Base-by-base conservation (phyloP, 2,113 vertebrate species). In the Eclectus roratus region DNA sequence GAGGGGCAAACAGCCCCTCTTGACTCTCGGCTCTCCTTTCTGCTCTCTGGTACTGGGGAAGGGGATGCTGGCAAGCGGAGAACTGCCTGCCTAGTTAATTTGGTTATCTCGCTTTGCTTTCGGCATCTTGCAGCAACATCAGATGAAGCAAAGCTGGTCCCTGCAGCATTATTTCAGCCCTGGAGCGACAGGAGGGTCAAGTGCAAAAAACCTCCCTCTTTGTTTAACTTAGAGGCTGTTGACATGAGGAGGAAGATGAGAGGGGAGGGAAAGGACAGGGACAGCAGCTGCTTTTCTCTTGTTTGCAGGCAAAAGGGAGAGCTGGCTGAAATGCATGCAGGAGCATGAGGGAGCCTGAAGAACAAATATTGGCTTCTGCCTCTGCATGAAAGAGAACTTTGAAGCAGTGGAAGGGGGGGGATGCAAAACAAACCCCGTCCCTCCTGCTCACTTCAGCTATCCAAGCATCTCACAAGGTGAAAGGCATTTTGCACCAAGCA, bases 271-370 rank as follows among this genome's bases (percentile, higher is more conserved):
- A 44, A 53, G 66, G n/a, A 46, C 0, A 0, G 52, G 61, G 47
- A 46, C 66, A 41, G 61, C 79, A 29, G 23, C 21, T 6, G 0
- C 58, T 50, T 72, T 61, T 27, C 71, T 65, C 16, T 17, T 82
- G 82, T 85, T 80, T 92, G 66, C 83, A 61, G 80, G 65, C 0
- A 0, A 17, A 49, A 73, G 53, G 79, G 6, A 66, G 78, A 60
- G 95, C 74, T 65, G 81, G 9, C 61, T 73, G 91, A 63, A 92
- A 96, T 60, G 68, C 96, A 71, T 93, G 96, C 94, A 43, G 72
- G 83, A 93, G 72, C 94, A 96, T 33, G 88, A 88, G 63, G 29
- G 41, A 93, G 80, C 79, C 88, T 41, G 55, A 37, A 85, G 88
- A 88, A 9, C 88, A 97, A 97, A 95, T 10, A 94, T 13, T 66